Conservation (phyloP, 2,888 invertebrate species). For the Lasioglossum vierecki region DNA sequence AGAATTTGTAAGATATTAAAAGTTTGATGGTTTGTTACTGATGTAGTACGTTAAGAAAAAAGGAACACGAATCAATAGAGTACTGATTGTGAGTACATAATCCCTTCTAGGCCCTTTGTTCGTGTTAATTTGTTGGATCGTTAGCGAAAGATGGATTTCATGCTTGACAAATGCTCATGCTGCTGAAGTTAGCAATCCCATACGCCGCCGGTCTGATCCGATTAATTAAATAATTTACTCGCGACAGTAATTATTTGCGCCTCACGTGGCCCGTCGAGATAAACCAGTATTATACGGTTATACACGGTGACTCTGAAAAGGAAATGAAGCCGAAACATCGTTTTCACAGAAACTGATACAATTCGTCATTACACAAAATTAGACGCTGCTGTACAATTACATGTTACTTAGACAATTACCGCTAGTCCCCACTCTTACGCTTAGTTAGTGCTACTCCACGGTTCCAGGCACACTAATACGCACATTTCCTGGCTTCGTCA, state of each 20-base stretch:
- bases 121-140: slow-evolving; percentile 31
- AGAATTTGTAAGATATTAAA: neutral
- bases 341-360: neutral
- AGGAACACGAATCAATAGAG: neutral
- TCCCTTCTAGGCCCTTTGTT: neutral
- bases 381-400: too few relatives aligned
- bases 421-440: too few relatives aligned
- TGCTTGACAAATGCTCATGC: neutral
- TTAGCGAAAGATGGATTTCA: slow-evolving; percentile 30
- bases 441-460: too few relatives aligned
- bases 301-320: neutral
- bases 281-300: neutral
- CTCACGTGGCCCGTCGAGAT: slow-evolving; percentile 12
- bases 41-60: neutral
- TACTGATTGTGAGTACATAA: neutral
- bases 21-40: neutral
- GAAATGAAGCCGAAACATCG: neutral
- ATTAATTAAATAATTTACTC: slow-evolving; percentile 54
- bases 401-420: too few relatives aligned
- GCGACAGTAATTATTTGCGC: slow-evolving; percentile 43
- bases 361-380: neutral
- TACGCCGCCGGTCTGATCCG: slow-evolving; percentile 11
- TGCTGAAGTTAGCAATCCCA: slow-evolving; percentile 9
- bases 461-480: too few relatives aligned
- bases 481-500: too few relatives aligned